Evolutionary conservation across 2,888 invertebrate species (phyloP).

Genomic region (Mimachlamys varia): DNA sequence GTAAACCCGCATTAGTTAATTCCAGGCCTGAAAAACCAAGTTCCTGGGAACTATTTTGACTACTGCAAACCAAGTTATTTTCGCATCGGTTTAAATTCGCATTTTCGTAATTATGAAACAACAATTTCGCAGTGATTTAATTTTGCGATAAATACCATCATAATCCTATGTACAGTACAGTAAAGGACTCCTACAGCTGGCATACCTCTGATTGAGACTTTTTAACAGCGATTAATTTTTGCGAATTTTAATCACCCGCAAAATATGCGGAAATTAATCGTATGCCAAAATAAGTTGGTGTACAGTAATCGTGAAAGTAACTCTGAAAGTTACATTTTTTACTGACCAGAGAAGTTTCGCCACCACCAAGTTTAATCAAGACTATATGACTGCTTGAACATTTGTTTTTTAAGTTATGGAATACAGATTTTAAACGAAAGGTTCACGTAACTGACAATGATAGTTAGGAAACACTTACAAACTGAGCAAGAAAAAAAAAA

Average conservation of each 20-base stretch:
- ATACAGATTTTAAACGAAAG: not conserved
- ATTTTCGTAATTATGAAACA: no score
- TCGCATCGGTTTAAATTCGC: no score
- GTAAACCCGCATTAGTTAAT: not conserved
- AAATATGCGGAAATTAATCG: no score
- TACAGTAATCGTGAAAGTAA: not conserved
- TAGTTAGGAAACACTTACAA: not conserved
- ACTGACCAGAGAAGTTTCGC: not conserved
- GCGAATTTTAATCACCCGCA: no score
- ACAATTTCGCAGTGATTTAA: no score
- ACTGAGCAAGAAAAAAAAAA: constrained; percentile 24
- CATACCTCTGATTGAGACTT: no score
- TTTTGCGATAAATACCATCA: no score
- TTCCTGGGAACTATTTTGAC: not conserved
- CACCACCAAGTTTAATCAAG: not conserved
- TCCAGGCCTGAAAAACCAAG: not conserved
- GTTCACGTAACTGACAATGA: not conserved
- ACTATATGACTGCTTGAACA: not conserved
- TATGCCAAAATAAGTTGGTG: no score
- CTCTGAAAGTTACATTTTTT: not conserved
- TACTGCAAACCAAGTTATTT: no score
- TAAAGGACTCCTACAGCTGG: no score
- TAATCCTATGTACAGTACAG: no score
- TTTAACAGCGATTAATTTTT: no score
- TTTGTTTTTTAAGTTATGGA: not conserved